These are phyloP conservation scores for Huso huso DNA, from an alignment of 2,797 vertebrate genomes.

Conservation along the genomic window DNA sequence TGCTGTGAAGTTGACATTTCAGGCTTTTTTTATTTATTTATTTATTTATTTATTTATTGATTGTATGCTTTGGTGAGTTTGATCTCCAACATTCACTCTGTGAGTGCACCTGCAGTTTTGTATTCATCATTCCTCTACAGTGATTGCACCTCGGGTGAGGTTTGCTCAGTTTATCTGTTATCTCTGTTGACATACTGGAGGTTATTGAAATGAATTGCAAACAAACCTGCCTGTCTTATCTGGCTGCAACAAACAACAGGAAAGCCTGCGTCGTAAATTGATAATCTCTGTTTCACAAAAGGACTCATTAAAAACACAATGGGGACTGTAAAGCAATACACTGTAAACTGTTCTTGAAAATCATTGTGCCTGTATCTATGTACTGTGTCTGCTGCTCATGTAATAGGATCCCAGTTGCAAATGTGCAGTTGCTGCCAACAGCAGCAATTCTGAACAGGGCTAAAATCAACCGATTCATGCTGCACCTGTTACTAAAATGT, in stretches of 20 bases:
- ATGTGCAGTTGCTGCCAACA: no score
- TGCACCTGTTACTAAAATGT: no score
- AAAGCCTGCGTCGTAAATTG: background rate
- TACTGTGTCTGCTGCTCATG: no score
- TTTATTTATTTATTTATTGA: no score
- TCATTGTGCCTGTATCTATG: background rate
- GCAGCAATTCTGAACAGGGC: no score
- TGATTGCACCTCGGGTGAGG: background rate
- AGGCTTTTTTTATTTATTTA: no score
- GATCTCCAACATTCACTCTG: no score
- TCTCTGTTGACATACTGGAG: background rate
- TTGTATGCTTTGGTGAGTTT: no score
- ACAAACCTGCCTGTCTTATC: background rate
- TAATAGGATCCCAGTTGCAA: no score
- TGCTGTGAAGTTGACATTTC: no score
- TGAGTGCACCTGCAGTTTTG: background rate
- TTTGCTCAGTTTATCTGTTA: background rate
- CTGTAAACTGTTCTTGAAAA: constrained; percentile 1
- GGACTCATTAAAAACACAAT: background rate
- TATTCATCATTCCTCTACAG: background rate
- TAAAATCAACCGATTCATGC: no score
- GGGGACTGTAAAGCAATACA: background rate
- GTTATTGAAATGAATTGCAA: background rate
- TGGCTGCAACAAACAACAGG: background rate
- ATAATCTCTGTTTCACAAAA: background rate